Conservation (phyloP, 2,113 vertebrate genomes). For the Heterochromis multidens region DNA sequence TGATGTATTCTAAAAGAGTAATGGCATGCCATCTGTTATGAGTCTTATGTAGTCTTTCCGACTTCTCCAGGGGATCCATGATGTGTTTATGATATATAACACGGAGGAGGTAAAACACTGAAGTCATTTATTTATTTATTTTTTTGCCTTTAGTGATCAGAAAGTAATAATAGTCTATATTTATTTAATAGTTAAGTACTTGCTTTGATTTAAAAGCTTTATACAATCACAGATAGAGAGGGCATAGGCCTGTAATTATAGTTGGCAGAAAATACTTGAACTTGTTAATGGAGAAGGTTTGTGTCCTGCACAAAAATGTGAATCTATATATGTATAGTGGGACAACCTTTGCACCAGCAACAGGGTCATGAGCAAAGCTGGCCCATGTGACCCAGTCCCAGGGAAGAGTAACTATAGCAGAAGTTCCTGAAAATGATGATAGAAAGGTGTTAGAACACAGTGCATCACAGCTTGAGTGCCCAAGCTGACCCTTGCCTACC, state of each 20-base stretch:
- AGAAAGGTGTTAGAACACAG: background rate
- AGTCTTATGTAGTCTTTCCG: background rate
- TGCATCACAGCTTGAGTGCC: background rate
- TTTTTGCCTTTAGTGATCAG: background rate
- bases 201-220: background rate
- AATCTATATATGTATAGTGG: background rate
- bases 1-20: conserved; percentile 1
- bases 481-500: background rate
- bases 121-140: background rate
- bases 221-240: background rate
- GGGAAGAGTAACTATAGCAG: too few relatives aligned
- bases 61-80: background rate
- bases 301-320: background rate
- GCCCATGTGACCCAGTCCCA: too few relatives aligned
- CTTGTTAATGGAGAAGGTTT: background rate
- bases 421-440: background rate
- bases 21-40: conserved; percentile 15
- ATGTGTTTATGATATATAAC: background rate
- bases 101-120: background rate
- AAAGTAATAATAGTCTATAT: background rate
- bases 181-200: background rate
- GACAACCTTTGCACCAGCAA: background rate
- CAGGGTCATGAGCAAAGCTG: background rate
- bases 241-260: background rate
- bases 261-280: background rate